Percentiles rank a stretch among this genome's conserved stretches.
phyloP scores from a whole-genome alignment of 2,113 vertebrate genomes.

The Calidris pugnax region DNA sequence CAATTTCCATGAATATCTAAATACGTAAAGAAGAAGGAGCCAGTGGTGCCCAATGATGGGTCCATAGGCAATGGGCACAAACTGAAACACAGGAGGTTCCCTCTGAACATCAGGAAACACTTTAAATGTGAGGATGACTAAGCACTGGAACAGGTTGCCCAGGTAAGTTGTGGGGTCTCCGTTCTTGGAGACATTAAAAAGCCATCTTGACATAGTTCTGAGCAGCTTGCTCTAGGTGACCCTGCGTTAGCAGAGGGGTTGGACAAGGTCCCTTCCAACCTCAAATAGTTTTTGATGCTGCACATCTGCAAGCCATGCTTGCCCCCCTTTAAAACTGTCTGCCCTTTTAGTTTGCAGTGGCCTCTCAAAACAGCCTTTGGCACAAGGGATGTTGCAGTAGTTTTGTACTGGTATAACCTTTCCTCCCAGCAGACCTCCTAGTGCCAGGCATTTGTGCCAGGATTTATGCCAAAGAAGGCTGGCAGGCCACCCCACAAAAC shows the following conservation, averaged over 20 bases:
- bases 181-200: not conserved
- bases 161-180: not conserved
- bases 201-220: not conserved
- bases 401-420: not conserved
- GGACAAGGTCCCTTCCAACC: not conserved
- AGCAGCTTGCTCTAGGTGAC: not conserved
- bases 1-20: not conserved
- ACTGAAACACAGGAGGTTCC: not conserved
- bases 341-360: not conserved
- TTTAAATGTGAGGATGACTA: not conserved
- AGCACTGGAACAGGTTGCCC: not conserved
- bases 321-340: not conserved
- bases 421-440: not conserved
- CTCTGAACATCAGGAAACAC: not conserved
- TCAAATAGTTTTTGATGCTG: not conserved
- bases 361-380: not conserved
- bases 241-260: not conserved
- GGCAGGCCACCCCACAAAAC: slow-evolving; percentile 1
- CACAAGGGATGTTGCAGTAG: not conserved
- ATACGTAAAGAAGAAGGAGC: not conserved
- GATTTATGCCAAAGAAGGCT: slow-evolving; percentile 22
- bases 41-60: not conserved
- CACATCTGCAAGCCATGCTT: not conserved
- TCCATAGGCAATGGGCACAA: not conserved
- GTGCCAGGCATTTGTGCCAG: not conserved